These are phyloP conservation scores for Cepaea hortensis DNA, from an alignment of 2,888 invertebrate genomes.

Conservation along the genomic window DNA sequence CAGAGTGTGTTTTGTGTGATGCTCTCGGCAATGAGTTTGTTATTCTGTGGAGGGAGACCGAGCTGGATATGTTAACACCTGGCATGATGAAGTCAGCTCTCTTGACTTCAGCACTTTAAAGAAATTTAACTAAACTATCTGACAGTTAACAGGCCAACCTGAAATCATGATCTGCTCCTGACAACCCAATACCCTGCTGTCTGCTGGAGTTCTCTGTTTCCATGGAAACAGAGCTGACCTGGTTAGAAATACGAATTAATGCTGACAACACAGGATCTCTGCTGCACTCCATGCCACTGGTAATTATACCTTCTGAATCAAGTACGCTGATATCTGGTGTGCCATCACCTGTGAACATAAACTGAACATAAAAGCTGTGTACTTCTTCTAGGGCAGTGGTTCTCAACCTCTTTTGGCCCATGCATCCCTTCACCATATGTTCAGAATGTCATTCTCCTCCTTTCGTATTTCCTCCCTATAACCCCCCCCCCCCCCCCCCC, in stretches of 20 bases:
- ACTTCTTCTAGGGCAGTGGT: no score
- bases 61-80: no score
- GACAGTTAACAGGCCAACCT: conserved; percentile 18
- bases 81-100: no score
- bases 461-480: no score
- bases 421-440: no score
- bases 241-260: conserved; percentile 14
- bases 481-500: no score
- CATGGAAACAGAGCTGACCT: conserved; percentile 39
- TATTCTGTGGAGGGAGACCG: no score
- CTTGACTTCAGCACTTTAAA: no score
- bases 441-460: no score
- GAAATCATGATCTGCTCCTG: conserved; percentile 44
- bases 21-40: no score
- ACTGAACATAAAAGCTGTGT: background rate
- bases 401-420: no score
- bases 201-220: conserved; percentile 26
- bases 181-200: conserved; percentile 43
- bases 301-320: background rate
- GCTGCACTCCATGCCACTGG: background rate
- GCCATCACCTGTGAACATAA: conserved; percentile 36
- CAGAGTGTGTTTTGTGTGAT: no score
- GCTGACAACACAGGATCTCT: conserved; percentile 6
- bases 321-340: conserved; percentile 28
- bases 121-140: background rate